These are phyloP conservation scores for Ifrita kowaldi DNA, from an alignment of 2,113 vertebrate species.

Conservation along the genomic window DNA sequence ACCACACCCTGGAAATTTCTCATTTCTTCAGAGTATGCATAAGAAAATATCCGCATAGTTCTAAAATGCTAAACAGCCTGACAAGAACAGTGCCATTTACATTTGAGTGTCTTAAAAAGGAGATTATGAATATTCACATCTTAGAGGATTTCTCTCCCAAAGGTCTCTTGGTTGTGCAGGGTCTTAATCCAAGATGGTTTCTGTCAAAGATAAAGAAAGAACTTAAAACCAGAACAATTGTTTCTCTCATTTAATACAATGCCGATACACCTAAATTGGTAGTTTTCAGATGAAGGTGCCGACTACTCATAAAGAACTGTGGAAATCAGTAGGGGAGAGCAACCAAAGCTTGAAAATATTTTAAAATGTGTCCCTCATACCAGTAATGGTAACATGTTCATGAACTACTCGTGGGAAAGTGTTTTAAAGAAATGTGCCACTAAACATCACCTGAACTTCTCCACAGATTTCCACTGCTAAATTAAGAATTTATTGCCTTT, in stretches of 20 bases:
- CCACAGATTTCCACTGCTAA: background rate
- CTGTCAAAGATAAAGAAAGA: background rate
- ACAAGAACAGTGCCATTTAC: background rate
- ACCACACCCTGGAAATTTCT: background rate
- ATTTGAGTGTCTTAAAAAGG: background rate
- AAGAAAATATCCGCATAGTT: background rate
- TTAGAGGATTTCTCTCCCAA: background rate
- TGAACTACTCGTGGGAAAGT: background rate
- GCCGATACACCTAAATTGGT: background rate
- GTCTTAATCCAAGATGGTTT: background rate
- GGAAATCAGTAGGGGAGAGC: background rate
- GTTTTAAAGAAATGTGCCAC: background rate
- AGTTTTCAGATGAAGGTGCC: background rate
- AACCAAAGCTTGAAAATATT: background rate
- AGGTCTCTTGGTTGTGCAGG: background rate
- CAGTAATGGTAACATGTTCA: background rate
- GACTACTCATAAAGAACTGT: background rate
- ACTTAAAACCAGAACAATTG: background rate
- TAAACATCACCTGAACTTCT: background rate
- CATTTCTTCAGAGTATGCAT: background rate
- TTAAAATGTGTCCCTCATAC: background rate
- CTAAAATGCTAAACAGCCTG: background rate
- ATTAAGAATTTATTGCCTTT: background rate
- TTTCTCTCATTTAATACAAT: background rate
- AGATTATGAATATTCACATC: background rate